A percentile compares a stretch with the other conserved stretches of the same genome.
phyloP scores from a whole-genome alignment of 2,797 vertebrate species.

The Esox lucius region DNA sequence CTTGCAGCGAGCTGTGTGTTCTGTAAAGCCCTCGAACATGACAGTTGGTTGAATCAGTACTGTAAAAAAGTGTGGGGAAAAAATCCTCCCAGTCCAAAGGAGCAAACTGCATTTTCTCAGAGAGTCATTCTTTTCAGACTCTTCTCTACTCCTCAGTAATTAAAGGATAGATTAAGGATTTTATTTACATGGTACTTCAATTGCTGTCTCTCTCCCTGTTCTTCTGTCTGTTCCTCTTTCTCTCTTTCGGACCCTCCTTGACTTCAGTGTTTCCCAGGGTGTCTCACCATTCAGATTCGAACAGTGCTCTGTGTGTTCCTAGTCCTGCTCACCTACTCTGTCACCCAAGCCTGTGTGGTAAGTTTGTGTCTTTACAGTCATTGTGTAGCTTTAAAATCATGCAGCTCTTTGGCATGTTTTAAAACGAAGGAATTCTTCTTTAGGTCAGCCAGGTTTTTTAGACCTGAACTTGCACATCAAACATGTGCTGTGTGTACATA shows the following conservation, averaged over 20 bases:
- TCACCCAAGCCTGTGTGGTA: conserved; percentile 96
- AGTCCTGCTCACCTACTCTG: conserved; percentile 89
- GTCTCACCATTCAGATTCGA: conserved; percentile 96
- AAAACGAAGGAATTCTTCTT: background rate
- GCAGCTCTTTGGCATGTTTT: background rate
- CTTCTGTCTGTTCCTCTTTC: background rate
- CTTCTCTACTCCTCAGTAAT: background rate
- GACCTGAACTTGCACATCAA: too few species aligned
- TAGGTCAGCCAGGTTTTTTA: background rate
- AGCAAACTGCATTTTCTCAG: too few species aligned
- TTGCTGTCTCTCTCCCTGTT: conserved; percentile 11
- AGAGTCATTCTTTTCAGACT: background rate
- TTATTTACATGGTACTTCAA: background rate
- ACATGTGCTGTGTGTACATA: too few species aligned
- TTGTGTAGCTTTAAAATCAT: background rate
- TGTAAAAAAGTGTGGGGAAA: too few species aligned
- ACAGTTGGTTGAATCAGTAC: too few species aligned
- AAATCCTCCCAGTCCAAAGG: too few species aligned
- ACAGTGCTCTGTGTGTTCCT: conserved; percentile 90
- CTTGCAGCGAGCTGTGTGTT: too few species aligned
- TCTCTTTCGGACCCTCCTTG: conserved; percentile 9
- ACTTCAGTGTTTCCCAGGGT: conserved; percentile 91
- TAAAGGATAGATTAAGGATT: background rate
- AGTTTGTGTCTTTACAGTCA: conserved; percentile 57
- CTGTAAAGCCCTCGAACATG: too few species aligned